Conservation (phyloP, 35 echinoderm and acorn worm species). For the Apostichopus parvimensis region DNA sequence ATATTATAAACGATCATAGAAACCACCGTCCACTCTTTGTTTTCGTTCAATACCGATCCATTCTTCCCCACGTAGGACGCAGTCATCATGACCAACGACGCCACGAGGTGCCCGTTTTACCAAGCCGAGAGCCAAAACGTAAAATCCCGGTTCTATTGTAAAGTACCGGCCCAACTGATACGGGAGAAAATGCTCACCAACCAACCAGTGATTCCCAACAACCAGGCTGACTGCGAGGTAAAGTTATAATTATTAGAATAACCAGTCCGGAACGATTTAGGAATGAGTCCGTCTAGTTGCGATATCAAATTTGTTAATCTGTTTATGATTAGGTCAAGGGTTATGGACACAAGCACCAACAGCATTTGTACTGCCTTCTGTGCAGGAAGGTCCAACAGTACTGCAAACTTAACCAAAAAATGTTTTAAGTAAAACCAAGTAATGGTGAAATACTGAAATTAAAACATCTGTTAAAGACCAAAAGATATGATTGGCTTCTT, state of each 20-base stretch:
- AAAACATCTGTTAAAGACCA: too few relatives aligned
- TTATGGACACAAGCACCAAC: too few relatives aligned
- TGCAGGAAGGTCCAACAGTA: too few relatives aligned
- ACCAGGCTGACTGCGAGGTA: slow-evolving; percentile 88
- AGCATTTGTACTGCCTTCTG: too few relatives aligned
- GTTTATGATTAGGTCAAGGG: too few relatives aligned
- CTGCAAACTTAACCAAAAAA: too few relatives aligned
- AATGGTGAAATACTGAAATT: too few relatives aligned
- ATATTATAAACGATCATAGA: not conserved
- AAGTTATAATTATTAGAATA: not conserved
- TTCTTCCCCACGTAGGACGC: slow-evolving; percentile 63
- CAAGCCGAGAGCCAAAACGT: slow-evolving; percentile 89
- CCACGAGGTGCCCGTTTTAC: slow-evolving; percentile 74
- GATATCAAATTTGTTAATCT: too few relatives aligned
- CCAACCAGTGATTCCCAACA: slow-evolving; percentile 78
- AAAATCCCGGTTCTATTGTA: slow-evolving; percentile 79
- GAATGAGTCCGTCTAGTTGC: too few relatives aligned
- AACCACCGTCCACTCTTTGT: not conserved
- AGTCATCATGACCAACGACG: slow-evolving; percentile 91
- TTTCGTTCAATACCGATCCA: not conserved
- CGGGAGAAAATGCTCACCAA: slow-evolving; percentile 70
- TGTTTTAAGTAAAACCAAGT: too few relatives aligned
- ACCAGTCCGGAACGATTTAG: too few relatives aligned
- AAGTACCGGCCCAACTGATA: slow-evolving; percentile 63
- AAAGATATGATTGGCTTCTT: too few relatives aligned